Evolutionary conservation across 2,888 invertebrate genomes (phyloP), one percentile per base, ranked within the genome.

Genomic region (Cataglyphis cursor): DNA sequence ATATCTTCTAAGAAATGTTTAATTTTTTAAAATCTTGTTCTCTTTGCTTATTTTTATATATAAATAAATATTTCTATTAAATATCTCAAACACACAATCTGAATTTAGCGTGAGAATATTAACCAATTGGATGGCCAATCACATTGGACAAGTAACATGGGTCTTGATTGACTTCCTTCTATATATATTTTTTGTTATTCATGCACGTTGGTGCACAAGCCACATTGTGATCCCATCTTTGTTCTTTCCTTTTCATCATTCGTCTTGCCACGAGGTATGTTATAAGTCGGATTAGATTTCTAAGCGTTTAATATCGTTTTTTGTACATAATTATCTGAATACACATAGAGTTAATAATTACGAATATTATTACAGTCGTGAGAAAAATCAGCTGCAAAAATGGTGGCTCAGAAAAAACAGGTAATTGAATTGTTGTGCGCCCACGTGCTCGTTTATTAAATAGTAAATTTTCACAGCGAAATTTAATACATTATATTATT

Each of bases 391-490:
- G 6, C 74, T 48, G 81, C 88, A 93, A 96, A 95, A 93, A 98
- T 98, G 98, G 98, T 98, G 94, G 97, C 98, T 86, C 97, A 97
- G 94, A 98, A 98, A 96, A 98, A 98, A 96, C 97, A 97, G 96
- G 97, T 97, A 96, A 95, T 95, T 92, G 51, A 64, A 31, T 59
- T 83, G 28, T 24, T 35, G 1, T 35, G 38, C 12, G 61, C 24
- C 21, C 83, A 85, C 82, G 82, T 90, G 85, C 31, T 70, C 38
- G 0, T 5, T 38, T n/a, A 10, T 24, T n/a, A n/a, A n/a, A n/a
- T n/a, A n/a, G 8, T 41, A 31, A 12, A 18, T 65, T 59, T 48
- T 31, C 10, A 9, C 18, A 62, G 41, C 61, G 57, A 64, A 38
- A 75, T 54, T 72, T 74, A 18, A 72, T n/a, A 44, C 59, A n/a